Evolutionary conservation across 2,113 vertebrate genomes (phyloP).

Genomic region (Chaetodon trifascialis): DNA sequence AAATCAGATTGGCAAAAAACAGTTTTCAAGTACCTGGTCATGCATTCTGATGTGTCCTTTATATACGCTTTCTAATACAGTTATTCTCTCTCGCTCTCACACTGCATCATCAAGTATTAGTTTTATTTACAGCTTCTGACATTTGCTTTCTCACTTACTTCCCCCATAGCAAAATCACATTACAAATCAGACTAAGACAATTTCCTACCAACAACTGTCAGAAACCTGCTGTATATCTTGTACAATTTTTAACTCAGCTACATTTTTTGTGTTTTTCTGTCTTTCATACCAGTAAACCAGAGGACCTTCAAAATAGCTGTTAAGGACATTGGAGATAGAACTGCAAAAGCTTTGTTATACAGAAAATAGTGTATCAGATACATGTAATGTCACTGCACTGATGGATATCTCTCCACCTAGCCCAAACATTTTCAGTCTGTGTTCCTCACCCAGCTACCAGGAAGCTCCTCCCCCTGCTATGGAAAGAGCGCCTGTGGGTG

Average conservation of each 20-base stretch:
- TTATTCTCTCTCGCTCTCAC: neutral
- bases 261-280: too few relatives aligned
- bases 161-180: neutral
- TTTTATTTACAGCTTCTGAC: neutral
- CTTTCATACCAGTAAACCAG: too few relatives aligned
- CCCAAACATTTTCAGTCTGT: constrained; percentile 1
- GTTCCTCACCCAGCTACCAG: constrained; percentile 33
- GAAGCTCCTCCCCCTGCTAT: constrained; percentile 42
- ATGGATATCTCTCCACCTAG: constrained; percentile 21
- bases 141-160: neutral
- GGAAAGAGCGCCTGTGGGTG: constrained; percentile 57
- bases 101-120: neutral
- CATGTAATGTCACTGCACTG: constrained; percentile 24
- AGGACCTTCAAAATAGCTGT: too few relatives aligned
- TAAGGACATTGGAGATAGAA: too few relatives aligned
- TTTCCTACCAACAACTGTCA: too few relatives aligned
- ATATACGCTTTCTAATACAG: neutral
- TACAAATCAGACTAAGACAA: neutral
- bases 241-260: too few relatives aligned
- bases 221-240: too few relatives aligned
- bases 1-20: neutral
- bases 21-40: too few relatives aligned
- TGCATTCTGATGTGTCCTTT: too few relatives aligned
- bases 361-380: neutral
- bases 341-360: too few relatives aligned